These are phyloP conservation scores for Cephalopholis sonnerati DNA, from an alignment of 2,113 vertebrate genomes.

Conservation along the genomic window DNA sequence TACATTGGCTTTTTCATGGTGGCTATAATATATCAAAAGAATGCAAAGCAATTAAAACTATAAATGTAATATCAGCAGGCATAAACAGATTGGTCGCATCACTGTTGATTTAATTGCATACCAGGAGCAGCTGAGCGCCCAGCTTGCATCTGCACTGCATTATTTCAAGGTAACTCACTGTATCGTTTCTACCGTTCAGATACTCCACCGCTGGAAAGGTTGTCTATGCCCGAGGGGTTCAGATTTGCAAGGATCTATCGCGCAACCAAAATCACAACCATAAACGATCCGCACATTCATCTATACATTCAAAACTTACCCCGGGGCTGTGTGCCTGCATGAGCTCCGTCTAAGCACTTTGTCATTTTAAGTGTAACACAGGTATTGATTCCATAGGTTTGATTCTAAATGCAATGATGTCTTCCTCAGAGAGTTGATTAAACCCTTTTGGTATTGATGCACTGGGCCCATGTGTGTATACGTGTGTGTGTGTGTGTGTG, in stretches of 20 bases:
- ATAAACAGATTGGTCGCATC: slow-evolving; percentile 53
- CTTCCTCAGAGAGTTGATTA: slow-evolving; percentile 85
- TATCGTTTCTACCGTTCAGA: slow-evolving; percentile 36
- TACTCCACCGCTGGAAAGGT: slow-evolving; percentile 62
- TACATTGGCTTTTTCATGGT: slow-evolving; percentile 49
- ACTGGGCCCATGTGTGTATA: slow-evolving; percentile 22
- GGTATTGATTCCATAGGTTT: slow-evolving; percentile 86
- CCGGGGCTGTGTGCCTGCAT: slow-evolving; percentile 64
- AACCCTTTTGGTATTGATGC: slow-evolving; percentile 84
- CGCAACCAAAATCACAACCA: slow-evolving; percentile 63
- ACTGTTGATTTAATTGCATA: slow-evolving; percentile 66
- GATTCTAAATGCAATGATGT: slow-evolving; percentile 85
- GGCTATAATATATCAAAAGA: slow-evolving; percentile 49
- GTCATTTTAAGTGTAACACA: slow-evolving; percentile 84
- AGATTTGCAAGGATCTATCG: slow-evolving; percentile 59
- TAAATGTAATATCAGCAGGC: slow-evolving; percentile 71
- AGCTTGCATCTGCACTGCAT: slow-evolving; percentile 10
- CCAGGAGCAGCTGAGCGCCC: slow-evolving; percentile 25
- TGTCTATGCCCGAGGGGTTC: slow-evolving; percentile 48
- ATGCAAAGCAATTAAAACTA: slow-evolving; percentile 62
- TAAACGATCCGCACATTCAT: slow-evolving; percentile 62
- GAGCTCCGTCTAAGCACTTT: slow-evolving; percentile 75
- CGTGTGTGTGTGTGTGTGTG: slow-evolving; percentile 15
- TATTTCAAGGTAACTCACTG: slow-evolving; percentile 52
- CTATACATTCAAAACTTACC: slow-evolving; percentile 67